Conservation (phyloP, 2,113 vertebrate genomes). For the Willisornis vidua region DNA sequence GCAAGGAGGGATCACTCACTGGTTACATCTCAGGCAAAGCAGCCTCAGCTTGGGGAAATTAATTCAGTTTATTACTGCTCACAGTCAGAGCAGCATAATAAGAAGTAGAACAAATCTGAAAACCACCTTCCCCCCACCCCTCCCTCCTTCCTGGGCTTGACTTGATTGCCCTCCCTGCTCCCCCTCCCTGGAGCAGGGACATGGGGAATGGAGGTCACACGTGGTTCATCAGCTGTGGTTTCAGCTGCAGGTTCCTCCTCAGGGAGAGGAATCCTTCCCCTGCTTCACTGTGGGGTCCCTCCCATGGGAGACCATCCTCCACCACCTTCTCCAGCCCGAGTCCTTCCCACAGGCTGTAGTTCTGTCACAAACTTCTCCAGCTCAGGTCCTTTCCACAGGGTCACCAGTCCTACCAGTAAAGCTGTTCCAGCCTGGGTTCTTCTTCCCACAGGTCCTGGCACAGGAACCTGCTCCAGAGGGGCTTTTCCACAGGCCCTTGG, state of each 20-base stretch:
- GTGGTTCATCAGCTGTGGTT: no score
- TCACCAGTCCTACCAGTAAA: not conserved
- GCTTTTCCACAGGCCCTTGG: not conserved
- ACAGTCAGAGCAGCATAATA: not conserved
- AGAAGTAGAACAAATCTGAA: not conserved
- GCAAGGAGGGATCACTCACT: not conserved
- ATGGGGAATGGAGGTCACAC: not conserved
- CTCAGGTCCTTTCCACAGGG: not conserved
- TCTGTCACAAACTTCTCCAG: not conserved
- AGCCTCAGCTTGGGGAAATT: fast-evolving
- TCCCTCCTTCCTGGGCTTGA: not conserved
- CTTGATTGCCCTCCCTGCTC: not conserved
- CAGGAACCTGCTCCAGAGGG: not conserved
- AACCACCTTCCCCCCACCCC: fast-evolving
- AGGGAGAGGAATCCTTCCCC: not conserved
- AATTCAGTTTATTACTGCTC: not conserved
- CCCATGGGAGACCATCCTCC: not conserved
- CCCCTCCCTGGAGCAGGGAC: no score
- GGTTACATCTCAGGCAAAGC: not conserved
- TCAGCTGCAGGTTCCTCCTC: not conserved
- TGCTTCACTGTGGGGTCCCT: not conserved
- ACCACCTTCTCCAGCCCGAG: not conserved
- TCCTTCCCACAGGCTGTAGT: not conserved
- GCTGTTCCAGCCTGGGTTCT: not conserved
- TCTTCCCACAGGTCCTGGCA: not conserved